Evolutionary conservation across 1,140 invertebrate genomes (phyloP).

Genomic region (Drosophila ambigua): DNA sequence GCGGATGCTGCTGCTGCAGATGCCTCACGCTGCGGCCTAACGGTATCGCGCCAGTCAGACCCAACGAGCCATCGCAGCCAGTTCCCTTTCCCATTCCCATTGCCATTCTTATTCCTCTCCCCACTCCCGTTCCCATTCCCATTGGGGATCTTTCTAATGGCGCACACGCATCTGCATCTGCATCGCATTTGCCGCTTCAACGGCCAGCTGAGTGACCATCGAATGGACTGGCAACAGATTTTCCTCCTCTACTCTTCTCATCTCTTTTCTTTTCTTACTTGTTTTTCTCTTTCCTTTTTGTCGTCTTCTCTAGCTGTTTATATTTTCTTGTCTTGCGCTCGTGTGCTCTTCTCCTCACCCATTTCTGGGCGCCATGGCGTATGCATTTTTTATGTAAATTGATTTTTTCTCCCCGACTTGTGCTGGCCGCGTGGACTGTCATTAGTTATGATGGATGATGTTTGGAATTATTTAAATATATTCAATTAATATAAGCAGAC

Average conservation of each 20-base stretch:
- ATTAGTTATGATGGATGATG: conserved; percentile 77
- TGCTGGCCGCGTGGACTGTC: conserved; percentile 41
- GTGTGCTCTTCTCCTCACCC: conserved; percentile 3
- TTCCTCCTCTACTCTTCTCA: not conserved
- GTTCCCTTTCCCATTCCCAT: conserved; percentile 8
- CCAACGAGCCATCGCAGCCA: conserved; percentile 16
- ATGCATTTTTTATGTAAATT: conserved; percentile 82
- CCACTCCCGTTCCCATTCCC: conserved; percentile 7
- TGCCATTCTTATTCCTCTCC: not conserved
- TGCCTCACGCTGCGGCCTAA: conserved; percentile 67
- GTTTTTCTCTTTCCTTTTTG: conserved; percentile 9
- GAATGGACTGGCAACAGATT: conserved; percentile 17
- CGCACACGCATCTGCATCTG: conserved; percentile 65
- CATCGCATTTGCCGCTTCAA: conserved; percentile 73
- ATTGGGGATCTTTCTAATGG: conserved; percentile 63
- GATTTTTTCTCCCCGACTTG: conserved; percentile 50
- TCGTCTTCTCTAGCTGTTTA: not conserved
- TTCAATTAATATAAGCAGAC: conserved; percentile 73
- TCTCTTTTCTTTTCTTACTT: conserved; percentile 16
- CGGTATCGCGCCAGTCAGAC: conserved; percentile 49
- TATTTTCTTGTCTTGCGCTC: conserved; percentile 2
- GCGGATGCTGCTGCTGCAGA: conserved; percentile 44
- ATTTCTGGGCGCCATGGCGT: conserved; percentile 66
- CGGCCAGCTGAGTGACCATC: conserved; percentile 69
- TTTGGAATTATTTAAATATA: conserved; percentile 78